These are phyloP conservation scores for Agonum fuliginosum DNA, from an alignment of 2,888 invertebrate species.

Conservation along the genomic window DNA sequence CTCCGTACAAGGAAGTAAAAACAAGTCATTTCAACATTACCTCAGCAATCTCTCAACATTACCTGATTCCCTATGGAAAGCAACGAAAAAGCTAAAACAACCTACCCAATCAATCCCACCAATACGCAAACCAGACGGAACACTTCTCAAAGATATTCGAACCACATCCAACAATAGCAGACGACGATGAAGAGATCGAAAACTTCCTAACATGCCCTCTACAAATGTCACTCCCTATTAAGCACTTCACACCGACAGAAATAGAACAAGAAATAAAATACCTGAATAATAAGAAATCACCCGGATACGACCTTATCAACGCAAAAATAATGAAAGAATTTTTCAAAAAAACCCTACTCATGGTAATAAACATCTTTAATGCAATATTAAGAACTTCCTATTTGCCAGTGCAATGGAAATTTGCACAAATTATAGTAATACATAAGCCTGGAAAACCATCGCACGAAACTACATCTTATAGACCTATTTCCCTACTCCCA, in stretches of 20 bases:
- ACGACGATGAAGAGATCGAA: not conserved
- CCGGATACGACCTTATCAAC: constrained; percentile 64
- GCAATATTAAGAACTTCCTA: constrained; percentile 60
- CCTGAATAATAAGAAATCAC: constrained; percentile 57
- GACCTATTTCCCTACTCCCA: constrained; percentile 26
- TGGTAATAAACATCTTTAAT: constrained; percentile 33
- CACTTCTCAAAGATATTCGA: constrained; percentile 59
- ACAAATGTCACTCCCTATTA: constrained; percentile 12
- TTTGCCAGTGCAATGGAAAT: constrained; percentile 61
- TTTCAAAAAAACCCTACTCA: constrained; percentile 38
- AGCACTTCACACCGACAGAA: not conserved
- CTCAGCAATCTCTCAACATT: constrained; percentile 9
- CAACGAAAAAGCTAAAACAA: constrained; percentile 60
- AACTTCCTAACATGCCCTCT: not conserved
- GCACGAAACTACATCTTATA: constrained; percentile 15
- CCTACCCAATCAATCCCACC: constrained; percentile 56
- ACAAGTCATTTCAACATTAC: constrained; percentile 16
- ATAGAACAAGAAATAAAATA: not conserved
- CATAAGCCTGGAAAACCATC: constrained; percentile 42
- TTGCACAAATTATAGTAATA: constrained; percentile 60
- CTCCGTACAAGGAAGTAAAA: not conserved
- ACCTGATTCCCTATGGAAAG: constrained; percentile 62
- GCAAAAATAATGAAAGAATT: constrained; percentile 61
- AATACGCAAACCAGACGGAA: constrained; percentile 53
- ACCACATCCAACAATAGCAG: not conserved